Evolutionary conservation across 2,888 invertebrate species (phyloP).

Genomic region (Notodromas monacha): DNA sequence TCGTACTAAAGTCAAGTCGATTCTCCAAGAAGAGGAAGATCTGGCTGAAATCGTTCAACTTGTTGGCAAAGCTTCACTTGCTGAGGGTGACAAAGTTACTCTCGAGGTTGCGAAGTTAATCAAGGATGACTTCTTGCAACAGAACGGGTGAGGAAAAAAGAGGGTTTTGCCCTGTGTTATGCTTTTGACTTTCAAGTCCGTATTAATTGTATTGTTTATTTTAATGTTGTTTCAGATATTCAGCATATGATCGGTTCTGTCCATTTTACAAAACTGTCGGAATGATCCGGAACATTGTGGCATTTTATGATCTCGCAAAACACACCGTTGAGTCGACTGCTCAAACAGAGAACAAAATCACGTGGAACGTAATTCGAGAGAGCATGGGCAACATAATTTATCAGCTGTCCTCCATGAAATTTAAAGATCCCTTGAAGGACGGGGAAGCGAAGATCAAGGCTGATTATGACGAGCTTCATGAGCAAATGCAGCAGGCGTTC

Average conservation of each 20-base stretch:
- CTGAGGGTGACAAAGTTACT: too few relatives aligned
- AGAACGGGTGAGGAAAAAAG: too few relatives aligned
- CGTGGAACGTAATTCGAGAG: slow-evolving; percentile 87
- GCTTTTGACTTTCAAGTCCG: too few relatives aligned
- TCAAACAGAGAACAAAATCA: slow-evolving; percentile 93
- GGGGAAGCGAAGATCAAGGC: slow-evolving; percentile 87
- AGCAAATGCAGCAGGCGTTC: slow-evolving; percentile 88
- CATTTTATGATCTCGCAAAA: slow-evolving; percentile 89
- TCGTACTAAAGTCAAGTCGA: slow-evolving; percentile 36
- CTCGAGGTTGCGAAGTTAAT: too few relatives aligned
- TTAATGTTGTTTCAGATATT: too few relatives aligned
- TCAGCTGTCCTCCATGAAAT: too few relatives aligned
- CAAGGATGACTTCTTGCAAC: slow-evolving; percentile 99
- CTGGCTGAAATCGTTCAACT: slow-evolving; percentile 97
- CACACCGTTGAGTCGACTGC: slow-evolving; percentile 94
- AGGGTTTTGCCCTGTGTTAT: too few relatives aligned
- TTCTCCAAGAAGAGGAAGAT: slow-evolving; percentile 93
- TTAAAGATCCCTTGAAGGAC: slow-evolving; percentile 90
- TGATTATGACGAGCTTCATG: slow-evolving; percentile 81
- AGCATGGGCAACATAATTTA: slow-evolving; percentile 85
- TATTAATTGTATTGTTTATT: too few relatives aligned
- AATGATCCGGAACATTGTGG: slow-evolving; percentile 90
- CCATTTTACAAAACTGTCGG: slow-evolving; percentile 99
- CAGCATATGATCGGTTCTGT: slow-evolving; percentile 35
- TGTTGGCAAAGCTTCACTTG: too few relatives aligned